Evolutionary conservation across 2,797 vertebrate genomes (phyloP).

Genomic region (Myotis planiceps): DNA sequence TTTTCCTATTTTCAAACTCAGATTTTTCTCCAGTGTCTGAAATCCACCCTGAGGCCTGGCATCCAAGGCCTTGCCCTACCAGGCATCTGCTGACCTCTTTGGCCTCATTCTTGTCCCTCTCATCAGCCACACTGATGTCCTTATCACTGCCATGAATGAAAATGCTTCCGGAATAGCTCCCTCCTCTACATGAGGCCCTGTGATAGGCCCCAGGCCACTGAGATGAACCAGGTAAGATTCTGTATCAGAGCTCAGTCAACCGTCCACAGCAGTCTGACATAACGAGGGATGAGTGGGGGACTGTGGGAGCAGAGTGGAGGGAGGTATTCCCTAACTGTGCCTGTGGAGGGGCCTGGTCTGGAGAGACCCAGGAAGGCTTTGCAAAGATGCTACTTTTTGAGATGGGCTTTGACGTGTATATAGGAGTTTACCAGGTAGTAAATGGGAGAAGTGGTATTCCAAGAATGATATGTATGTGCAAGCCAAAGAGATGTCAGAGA

Average conservation of each 20-base stretch:
- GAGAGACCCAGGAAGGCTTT: neutral
- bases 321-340: neutral
- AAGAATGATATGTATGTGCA: neutral
- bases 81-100: neutral
- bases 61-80: neutral
- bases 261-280: neutral
- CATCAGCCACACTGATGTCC: rapidly evolving
- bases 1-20: neutral
- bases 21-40: neutral
- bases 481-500: neutral
- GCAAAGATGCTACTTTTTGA: neutral
- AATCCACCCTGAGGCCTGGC: neutral
- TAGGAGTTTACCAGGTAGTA: neutral
- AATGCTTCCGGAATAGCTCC: neutral
- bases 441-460: neutral
- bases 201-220: neutral
- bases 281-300: neutral
- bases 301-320: neutral
- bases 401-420: neutral
- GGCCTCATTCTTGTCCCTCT: neutral
- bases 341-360: neutral
- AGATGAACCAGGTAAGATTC: neutral
- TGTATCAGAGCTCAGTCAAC: neutral
- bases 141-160: neutral
- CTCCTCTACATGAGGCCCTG: neutral